Percentiles rank a stretch among this genome's conserved stretches.
phyloP scores from a whole-genome alignment of 2,797 vertebrate genomes.

The Gadopsis marmoratus region DNA sequence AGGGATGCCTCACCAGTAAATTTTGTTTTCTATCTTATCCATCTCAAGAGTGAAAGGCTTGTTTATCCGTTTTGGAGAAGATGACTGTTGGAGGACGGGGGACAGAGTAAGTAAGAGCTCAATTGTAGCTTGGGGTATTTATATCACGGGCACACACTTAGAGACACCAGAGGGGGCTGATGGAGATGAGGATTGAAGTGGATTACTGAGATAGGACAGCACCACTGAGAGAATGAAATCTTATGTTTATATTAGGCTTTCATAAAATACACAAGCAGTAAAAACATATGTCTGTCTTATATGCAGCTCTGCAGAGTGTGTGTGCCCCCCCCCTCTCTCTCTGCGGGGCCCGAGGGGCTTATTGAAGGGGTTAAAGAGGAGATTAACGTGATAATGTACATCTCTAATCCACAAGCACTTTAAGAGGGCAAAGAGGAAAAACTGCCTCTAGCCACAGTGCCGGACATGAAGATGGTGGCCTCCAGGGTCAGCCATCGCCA shows the following conservation, averaged over 20 bases:
- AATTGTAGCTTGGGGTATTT: constrained; percentile 52
- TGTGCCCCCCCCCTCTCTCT: constrained; percentile 1
- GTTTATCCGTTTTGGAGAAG: constrained; percentile 60
- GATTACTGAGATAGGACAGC: constrained; percentile 65
- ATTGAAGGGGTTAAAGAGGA: constrained; percentile 76
- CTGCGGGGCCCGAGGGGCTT: constrained; percentile 31
- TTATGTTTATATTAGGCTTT: constrained; percentile 57
- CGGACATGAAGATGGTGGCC: constrained; percentile 38
- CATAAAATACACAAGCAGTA: constrained; percentile 43
- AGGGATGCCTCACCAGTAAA: constrained; percentile 33
- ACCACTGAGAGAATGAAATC: constrained; percentile 58
- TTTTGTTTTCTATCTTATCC: constrained; percentile 56
- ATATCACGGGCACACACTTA: constrained; percentile 51
- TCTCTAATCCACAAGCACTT: constrained; percentile 77
- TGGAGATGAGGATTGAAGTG: constrained; percentile 71
- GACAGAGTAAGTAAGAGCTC: constrained; percentile 45
- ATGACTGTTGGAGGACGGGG: constrained; percentile 28
- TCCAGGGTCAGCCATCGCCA: constrained; percentile 65
- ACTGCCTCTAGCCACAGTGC: constrained; percentile 52
- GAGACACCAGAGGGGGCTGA: constrained; percentile 57
- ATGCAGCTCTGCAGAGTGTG: constrained; percentile 44
- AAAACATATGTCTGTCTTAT: constrained; percentile 49
- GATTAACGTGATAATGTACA: constrained; percentile 83
- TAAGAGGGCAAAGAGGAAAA: constrained; percentile 68
- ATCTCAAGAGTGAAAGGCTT: constrained; percentile 55